These are phyloP conservation scores for Camponotus fellah DNA, from an alignment of 2,888 invertebrate species.

Conservation along the genomic window DNA sequence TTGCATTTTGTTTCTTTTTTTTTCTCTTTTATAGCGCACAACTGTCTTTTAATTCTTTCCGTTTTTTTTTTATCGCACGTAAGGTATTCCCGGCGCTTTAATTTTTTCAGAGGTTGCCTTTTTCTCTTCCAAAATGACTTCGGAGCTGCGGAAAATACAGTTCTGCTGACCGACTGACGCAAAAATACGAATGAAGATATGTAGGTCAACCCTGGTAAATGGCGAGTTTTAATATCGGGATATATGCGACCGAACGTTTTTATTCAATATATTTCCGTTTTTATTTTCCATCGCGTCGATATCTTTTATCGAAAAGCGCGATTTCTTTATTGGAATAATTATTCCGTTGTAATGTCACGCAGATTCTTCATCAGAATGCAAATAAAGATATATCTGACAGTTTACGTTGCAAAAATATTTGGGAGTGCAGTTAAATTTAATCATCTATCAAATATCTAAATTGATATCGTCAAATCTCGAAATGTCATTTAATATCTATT, in stretches of 20 bases:
- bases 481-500: background rate
- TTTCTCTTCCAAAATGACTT: slow-evolving; percentile 10
- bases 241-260: slow-evolving; percentile 26
- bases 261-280: background rate
- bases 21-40: background rate
- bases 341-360: slow-evolving; percentile 36
- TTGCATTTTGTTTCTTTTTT: background rate
- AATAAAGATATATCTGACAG: slow-evolving; percentile 40
- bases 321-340: slow-evolving; percentile 49
- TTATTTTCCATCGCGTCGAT: slow-evolving; percentile 8
- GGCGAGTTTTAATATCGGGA: slow-evolving; percentile 36
- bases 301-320: slow-evolving; percentile 14
- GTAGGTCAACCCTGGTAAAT: slow-evolving; percentile 33
- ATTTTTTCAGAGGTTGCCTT: background rate
- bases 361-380: slow-evolving; percentile 19
- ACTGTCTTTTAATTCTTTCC: slow-evolving; percentile 22
- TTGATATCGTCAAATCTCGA: slow-evolving; percentile 11
- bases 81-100: background rate
- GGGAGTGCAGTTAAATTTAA: slow-evolving; percentile 6
- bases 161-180: slow-evolving; percentile 5
- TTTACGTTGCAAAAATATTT: slow-evolving; percentile 4
- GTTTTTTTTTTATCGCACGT: background rate
- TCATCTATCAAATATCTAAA: background rate
- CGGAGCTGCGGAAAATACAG: slow-evolving; percentile 8
- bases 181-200: slow-evolving; percentile 32